Evolutionary conservation across 2,797 vertebrate species (phyloP).

Genomic region (Hypotaenidia okinawae): DNA sequence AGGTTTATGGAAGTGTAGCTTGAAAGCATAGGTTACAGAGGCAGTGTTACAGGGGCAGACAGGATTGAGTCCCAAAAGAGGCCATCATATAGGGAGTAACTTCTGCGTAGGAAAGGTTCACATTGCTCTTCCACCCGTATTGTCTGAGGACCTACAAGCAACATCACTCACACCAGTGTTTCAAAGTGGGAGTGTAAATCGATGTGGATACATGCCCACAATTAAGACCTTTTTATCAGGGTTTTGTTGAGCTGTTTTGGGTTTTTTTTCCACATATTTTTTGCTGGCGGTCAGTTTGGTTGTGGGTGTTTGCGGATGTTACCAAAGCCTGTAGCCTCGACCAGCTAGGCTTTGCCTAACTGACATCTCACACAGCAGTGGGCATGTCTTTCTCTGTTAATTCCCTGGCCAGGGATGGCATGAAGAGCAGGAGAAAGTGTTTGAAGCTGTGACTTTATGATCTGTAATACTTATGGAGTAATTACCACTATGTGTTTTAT

Average conservation of each 20-base stretch:
- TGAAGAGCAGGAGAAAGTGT: not conserved
- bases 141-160: not conserved
- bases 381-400: not conserved
- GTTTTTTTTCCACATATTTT: not conserved
- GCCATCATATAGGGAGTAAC: not conserved
- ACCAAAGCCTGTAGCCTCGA: not conserved
- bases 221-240: not conserved
- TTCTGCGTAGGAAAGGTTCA: not conserved
- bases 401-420: not conserved
- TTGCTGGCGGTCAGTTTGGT: not conserved
- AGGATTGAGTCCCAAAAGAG: not conserved
- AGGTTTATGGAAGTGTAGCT: not conserved
- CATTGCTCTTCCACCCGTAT: not conserved
- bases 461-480: not conserved
- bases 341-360: not conserved
- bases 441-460: not conserved
- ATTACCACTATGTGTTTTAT: not conserved
- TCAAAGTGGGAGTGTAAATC: not conserved
- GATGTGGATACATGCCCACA: not conserved
- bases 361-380: not conserved
- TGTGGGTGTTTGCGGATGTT: not conserved
- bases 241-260: not conserved
- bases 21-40: not conserved
- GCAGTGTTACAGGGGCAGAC: not conserved
- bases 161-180: not conserved